Conservation (phyloP, 2,888 invertebrate species). For the Orthosia gracilis region DNA sequence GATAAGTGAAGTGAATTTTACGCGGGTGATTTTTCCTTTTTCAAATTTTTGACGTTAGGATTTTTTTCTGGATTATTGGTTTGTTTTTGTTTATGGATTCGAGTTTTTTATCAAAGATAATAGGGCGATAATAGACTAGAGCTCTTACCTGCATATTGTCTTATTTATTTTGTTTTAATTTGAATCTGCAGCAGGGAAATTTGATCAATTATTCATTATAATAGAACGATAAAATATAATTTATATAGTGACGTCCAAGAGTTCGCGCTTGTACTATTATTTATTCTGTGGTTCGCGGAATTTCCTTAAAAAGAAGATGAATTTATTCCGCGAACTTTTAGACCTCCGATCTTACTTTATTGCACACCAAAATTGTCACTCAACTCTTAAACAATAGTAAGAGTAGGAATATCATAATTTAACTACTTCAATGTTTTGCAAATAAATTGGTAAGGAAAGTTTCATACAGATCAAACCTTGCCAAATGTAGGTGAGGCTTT, state of each 20-base stretch:
- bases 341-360: too few relatives aligned
- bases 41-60: constrained; percentile 1
- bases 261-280: too few relatives aligned
- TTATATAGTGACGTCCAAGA: too few relatives aligned
- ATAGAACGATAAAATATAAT: too few relatives aligned
- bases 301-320: too few relatives aligned
- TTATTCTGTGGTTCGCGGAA: too few relatives aligned
- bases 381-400: too few relatives aligned
- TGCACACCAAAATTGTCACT: too few relatives aligned
- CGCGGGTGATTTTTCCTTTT: constrained; percentile 30
- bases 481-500: not conserved
- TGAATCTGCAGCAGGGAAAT: not conserved
- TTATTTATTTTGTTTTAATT: not conserved
- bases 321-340: too few relatives aligned
- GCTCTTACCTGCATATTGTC: not conserved
- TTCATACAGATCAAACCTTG: not conserved
- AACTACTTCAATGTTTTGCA: too few relatives aligned
- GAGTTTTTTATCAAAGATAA: not conserved
- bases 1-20: constrained; percentile 14
- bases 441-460: too few relatives aligned
- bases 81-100: constrained; percentile 15
- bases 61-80: not conserved
- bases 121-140: not conserved
- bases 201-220: not conserved
- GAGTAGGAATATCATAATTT: too few relatives aligned